Conservation (phyloP, 64 coral and sea anemone species). For the Pocillopora verrucosa region DNA sequence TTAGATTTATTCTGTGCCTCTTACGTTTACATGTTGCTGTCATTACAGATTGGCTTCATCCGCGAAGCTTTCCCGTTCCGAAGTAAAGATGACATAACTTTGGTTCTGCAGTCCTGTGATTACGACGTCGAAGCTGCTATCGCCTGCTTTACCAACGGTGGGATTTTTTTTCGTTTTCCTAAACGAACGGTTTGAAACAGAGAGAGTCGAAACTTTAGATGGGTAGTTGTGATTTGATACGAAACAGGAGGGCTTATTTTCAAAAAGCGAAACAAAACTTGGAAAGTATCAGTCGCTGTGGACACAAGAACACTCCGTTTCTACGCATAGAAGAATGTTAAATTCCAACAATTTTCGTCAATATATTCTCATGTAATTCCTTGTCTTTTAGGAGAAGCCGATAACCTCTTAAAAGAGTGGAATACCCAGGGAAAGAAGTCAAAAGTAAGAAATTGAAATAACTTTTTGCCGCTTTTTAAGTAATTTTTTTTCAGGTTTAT, state of each 20-base stretch:
- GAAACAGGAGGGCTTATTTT: not conserved
- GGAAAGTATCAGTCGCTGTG: slow-evolving; percentile 9
- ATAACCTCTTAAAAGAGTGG: slow-evolving; percentile 75
- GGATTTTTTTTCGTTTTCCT: not conserved
- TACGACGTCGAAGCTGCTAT: slow-evolving; percentile 81
- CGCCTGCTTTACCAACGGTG: slow-evolving; percentile 76
- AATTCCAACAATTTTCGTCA: slow-evolving; percentile 61
- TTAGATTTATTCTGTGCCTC: not conserved
- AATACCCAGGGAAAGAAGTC: slow-evolving; percentile 66
- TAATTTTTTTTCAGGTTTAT: slow-evolving; percentile 11
- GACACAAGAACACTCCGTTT: slow-evolving; percentile 57
- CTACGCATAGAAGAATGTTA: slow-evolving; percentile 49
- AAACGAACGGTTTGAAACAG: not conserved
- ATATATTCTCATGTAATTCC: slow-evolving; percentile 38
- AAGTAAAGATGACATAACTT: slow-evolving; percentile 82
- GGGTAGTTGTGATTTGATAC: not conserved
- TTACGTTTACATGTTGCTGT: slow-evolving; percentile 16
- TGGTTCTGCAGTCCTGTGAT: slow-evolving; percentile 88
- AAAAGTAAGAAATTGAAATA: slow-evolving; percentile 60
- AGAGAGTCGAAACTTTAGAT: too few relatives aligned
- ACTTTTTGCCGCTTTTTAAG: slow-evolving; percentile 5
- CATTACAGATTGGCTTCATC: slow-evolving; percentile 76
- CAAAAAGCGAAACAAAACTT: too few relatives aligned
- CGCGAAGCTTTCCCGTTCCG: slow-evolving; percentile 60
- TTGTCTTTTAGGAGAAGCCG: slow-evolving; percentile 61